phyloP scores from a whole-genome alignment of 2,888 invertebrate genomes.

The Chaitophorus viminalis region DNA sequence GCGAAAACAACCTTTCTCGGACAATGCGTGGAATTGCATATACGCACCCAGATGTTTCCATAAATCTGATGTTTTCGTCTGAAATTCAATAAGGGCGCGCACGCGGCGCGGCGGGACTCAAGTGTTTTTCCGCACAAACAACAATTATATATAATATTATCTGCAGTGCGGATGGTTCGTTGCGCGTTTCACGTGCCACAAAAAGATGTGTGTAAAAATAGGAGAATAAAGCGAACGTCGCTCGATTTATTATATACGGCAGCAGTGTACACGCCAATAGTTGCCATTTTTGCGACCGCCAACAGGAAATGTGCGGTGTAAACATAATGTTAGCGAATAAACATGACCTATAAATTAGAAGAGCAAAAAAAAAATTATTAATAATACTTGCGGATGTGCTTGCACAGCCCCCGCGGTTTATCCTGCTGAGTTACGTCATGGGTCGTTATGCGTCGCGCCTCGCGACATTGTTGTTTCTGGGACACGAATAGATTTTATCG shows the following conservation, averaged over 20 bases:
- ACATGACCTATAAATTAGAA: slow-evolving; percentile 51
- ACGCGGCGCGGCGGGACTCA: neutral
- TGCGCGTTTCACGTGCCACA: neutral
- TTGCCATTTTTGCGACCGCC: slow-evolving; percentile 11
- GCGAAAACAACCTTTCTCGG: slow-evolving; percentile 51
- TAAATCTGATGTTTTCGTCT: slow-evolving; percentile 47
- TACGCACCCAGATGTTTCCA: slow-evolving; percentile 57
- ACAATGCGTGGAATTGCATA: slow-evolving; percentile 40
- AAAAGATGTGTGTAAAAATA: neutral
- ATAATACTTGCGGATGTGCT: slow-evolving; percentile 39
- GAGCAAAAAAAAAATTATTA: neutral
- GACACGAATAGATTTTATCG: slow-evolving; percentile 39
- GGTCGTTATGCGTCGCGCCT: neutral
- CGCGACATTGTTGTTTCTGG: slow-evolving; percentile 39
- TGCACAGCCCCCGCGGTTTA: slow-evolving; percentile 42
- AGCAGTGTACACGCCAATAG: neutral
- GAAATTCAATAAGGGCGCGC: slow-evolving; percentile 29
- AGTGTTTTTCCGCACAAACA: slow-evolving; percentile 20
- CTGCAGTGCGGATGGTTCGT: neutral
- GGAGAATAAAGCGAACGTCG: neutral
- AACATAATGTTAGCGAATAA: slow-evolving; percentile 52
- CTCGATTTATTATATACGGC: neutral
- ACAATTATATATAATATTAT: neutral
- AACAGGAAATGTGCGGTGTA: slow-evolving; percentile 50
- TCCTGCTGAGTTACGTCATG: slow-evolving; percentile 51